Evolutionary conservation across 2,888 invertebrate genomes (phyloP).

Genomic region (Lucinisca nassula): DNA sequence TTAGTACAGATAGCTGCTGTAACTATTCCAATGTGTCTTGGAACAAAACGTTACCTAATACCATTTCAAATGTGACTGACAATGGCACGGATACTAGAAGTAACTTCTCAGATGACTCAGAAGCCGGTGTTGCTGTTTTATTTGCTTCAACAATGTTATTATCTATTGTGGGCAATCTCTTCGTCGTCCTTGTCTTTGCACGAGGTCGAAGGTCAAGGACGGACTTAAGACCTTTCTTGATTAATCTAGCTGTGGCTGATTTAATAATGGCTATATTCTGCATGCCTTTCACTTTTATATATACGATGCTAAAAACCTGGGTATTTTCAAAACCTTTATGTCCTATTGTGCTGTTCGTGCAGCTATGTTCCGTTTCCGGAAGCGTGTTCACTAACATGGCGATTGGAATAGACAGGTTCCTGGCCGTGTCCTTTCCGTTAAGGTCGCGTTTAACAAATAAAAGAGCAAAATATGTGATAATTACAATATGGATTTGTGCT

Average conservation of each 20-base stretch:
- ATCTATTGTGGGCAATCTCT: constrained; percentile 88
- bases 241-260: constrained; percentile 95
- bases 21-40: background rate
- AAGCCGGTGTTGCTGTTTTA: constrained; percentile 82
- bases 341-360: constrained; percentile 89
- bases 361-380: constrained; percentile 88
- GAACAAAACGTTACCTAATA: background rate
- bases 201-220: constrained; percentile 86
- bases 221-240: constrained; percentile 91
- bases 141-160: constrained; percentile 88
- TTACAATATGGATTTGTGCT: constrained; percentile 88
- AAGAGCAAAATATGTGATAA: constrained; percentile 87
- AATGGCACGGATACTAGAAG: background rate
- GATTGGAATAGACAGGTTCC: constrained; percentile 88
- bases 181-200: constrained; percentile 88
- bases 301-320: constrained; percentile 88
- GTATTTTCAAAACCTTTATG: constrained; percentile 89
- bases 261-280: constrained; percentile 96
- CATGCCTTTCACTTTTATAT: constrained; percentile 94
- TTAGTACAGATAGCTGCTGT: background rate
- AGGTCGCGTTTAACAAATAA: constrained; percentile 87
- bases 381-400: constrained; percentile 89
- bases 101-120: constrained; percentile 65
- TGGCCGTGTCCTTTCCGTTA: constrained; percentile 86
- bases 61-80: background rate